Base-by-base conservation (phyloP, 2,888 invertebrate genomes). In the Stenodema calcarata region DNA sequence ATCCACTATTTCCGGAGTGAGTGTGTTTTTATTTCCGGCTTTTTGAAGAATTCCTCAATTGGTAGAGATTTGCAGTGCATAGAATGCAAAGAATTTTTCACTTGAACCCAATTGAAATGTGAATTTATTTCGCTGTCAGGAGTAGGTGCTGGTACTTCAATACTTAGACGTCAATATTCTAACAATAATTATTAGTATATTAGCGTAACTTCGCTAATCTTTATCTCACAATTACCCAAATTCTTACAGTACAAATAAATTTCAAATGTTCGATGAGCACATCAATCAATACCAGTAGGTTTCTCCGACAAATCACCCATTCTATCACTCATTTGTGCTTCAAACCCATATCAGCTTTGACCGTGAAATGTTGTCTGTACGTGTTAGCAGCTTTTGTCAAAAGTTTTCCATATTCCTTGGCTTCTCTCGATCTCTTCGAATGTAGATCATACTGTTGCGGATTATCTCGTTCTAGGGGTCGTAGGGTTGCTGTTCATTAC, bases 11-110 rank as follows among this genome's bases (percentile, higher is more conserved):
- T 27, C 9, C 23, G 62, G 12, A 23, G 6, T 62, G 62, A 62
- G 62, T 62, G 62, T 62, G 62, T 62, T 62, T 62, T 44, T 41
- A 42, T 76, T 76, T 76, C 35, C 42, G 41, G 78, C 73, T 73
- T 73, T 41, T 41, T 14, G 30, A 73, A 30, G 7, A 41, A 35
- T 73, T n/a, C 30, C 73, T 73, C 73, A 41, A 73, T 30, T 73
- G 30, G 78, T 78, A 78, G 78, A 16, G 18, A 78, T 44, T 44
- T 44, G 41, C 18, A 14, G 78, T 78, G 78, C 44, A 44, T 23
- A 73, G 73, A 73, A 73, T 73, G 73, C 73, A 73, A 73, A 0
- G 18, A 35, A 73, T 23, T 62, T n/a, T 62, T 23, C 18, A 23
- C 23, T 62, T 62, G 23, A 62, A 62, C 62, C 11, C 23, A 23